Base-by-base conservation (phyloP, 2,888 invertebrate genomes). In the Blera fallax region DNA sequence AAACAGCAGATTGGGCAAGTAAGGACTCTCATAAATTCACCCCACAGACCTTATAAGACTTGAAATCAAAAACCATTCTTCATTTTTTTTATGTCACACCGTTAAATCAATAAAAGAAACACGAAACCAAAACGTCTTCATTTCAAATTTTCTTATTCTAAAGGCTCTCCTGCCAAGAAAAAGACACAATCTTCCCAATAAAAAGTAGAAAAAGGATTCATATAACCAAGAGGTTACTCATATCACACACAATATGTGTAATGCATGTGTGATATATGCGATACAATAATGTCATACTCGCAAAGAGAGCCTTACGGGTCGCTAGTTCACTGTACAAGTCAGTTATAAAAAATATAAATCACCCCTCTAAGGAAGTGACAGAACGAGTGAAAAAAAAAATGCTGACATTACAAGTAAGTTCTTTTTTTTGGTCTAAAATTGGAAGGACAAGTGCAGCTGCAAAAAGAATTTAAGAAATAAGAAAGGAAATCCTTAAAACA, bases 401-500 rank as follows among this genome's bases (percentile, higher is more conserved):
- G 76, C 85, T 85, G 85, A 85, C 85, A 77, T 67, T 85, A 60
- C 65, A 34, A 62, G 32, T 24, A 32, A 50, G 24, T 34, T 52
- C 62, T 78, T 58, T 18, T 54, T 54, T 69, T 45, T 48, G 14
- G n/a, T 70, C 14, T 54, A 76, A n/a, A 48, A 58, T 77, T 72
- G 50, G 37, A 76, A 76, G 64, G 81, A 81, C 81, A 81, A 85
- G 81, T 85, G 85, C 85, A 85, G 85, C 85, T 85, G 85, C 81
- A 85, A 64, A 81, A 60, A 62, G 32, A 60, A 56, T 34, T 24
- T 21, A 16, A 52, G 29, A 21, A 64, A 77, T 8, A 65, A 60
- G 52, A 67, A 78, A 34, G 65, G 65, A 81, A 69, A 85, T 85
- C 72, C 81, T 85, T 72, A 81, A 85, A 85, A 81, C 85, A 81